These are phyloP conservation scores for Epizoanthus illoricatus DNA, from an alignment of 92 coral and sea anemone species.

Conservation along the genomic window DNA sequence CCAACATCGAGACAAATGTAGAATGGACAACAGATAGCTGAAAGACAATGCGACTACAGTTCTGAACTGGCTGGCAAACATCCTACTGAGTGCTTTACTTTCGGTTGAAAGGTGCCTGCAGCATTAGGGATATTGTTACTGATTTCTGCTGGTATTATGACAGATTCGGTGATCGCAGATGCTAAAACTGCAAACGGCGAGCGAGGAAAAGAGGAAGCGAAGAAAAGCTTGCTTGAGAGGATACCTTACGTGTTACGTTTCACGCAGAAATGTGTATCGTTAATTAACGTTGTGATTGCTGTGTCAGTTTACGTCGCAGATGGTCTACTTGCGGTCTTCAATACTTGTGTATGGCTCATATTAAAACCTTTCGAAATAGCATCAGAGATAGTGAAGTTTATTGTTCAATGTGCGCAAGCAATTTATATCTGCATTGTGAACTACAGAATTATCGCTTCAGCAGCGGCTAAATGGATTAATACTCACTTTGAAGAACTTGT, in stretches of 20 bases:
- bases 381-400: slow-evolving; percentile 11
- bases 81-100: background rate
- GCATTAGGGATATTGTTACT: background rate
- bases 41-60: background rate
- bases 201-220: background rate
- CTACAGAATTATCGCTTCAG: background rate
- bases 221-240: background rate
- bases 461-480: background rate
- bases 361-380: slow-evolving; percentile 24
- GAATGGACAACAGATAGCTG: background rate
- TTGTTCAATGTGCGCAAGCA: slow-evolving; percentile 1
- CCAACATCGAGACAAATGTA: background rate
- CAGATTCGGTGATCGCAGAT: slow-evolving; percentile 1
- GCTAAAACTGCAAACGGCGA: background rate
- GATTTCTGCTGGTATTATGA: background rate
- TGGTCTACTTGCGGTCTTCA: slow-evolving; percentile 2
- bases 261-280: background rate
- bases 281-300: background rate
- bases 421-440: slow-evolving; percentile 26
- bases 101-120: background rate
- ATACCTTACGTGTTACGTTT: background rate
- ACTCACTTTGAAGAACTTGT: slow-evolving; percentile 16
- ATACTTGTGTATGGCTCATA: slow-evolving; percentile 7
- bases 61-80: slow-evolving; percentile 2
- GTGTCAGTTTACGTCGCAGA: background rate